phyloP scores from a whole-genome alignment of 2,797 vertebrate species.

The Ctenosaura bakeri region DNA sequence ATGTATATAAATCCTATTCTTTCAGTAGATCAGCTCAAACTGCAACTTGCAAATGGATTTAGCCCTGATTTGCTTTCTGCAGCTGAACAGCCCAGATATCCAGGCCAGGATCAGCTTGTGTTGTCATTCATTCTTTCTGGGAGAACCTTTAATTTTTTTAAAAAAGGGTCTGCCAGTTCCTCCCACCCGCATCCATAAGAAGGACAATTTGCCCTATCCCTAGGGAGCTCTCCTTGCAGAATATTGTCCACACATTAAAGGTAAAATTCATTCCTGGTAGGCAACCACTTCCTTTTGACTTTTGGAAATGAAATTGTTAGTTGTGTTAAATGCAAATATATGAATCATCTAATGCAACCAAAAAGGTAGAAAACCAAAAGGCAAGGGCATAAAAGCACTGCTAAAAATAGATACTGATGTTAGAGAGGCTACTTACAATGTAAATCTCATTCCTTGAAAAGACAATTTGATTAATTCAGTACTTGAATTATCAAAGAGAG shows the following conservation, averaged over 20 bases:
- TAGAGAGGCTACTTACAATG: background rate
- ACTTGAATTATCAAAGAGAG: background rate
- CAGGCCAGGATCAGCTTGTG: background rate
- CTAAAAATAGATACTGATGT: slow-evolving; percentile 10
- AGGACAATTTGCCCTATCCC: background rate
- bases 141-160: too few species aligned
- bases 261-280: background rate
- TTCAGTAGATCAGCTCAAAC: too few species aligned
- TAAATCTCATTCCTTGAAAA: background rate
- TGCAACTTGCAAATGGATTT: too few species aligned
- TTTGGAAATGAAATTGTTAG: background rate
- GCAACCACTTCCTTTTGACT: background rate
- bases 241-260: background rate
- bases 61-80: background rate
- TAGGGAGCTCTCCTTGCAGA: background rate
- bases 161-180: background rate
- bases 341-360: background rate
- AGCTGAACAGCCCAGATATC: background rate
- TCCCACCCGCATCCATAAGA: background rate
- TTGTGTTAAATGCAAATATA: background rate
- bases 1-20: too few species aligned
- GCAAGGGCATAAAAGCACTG: background rate
- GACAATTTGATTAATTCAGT: background rate
- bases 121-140: background rate
- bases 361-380: background rate